Base-by-base conservation (phyloP, 2,113 vertebrate genomes). In the Gambusia holbrooki region DNA sequence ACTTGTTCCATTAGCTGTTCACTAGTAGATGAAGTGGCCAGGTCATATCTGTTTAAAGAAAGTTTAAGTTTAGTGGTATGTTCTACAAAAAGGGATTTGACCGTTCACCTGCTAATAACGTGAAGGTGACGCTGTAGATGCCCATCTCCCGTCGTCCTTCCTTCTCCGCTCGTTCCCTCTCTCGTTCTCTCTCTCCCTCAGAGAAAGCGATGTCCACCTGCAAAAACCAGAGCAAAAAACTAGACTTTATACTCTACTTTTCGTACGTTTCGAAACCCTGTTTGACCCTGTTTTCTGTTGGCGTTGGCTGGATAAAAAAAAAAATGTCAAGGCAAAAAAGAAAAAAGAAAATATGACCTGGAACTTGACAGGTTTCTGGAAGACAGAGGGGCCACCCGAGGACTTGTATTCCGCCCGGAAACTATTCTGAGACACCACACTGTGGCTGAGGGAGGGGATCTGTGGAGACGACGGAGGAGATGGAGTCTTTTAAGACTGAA, bases 281-380 rank as follows among this genome's bases (percentile, higher is more conserved):
- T 11, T n/a, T n/a, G 51, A n/a, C 22, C 51, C 51, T 3, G 10
- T n/a, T 54, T 54, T 54, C 22, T 54, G 5, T 25, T 37, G 7
- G 10, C n/a, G 51, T n/a, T 58, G 22, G 10, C 8, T 58, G 51
- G 22, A 25, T 58, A 2, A 58, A 58, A 30, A 37, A 35, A 27
- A 27, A 62, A 62, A 8, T 22, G 30, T 32, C 15, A 63, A 40
- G 27, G 35, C 22, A 13, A 1, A 42, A 42, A 70, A 54, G 5
- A 42, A 42, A 70, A 54, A 66, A 51, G 17, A 0, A 15, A 71
- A 69, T 29, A 40, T 29, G 88, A 93, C 92, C 74, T 97, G 96
- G 91, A 97, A 97, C 85, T 96, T 97, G 87, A 97, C 95, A 3
- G 96, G 96, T 88, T 97, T 97, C 95, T 97, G 96, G 95, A 97